Evolutionary conservation across 2,888 invertebrate species (phyloP).

Genomic region (Torymus texanus): DNA sequence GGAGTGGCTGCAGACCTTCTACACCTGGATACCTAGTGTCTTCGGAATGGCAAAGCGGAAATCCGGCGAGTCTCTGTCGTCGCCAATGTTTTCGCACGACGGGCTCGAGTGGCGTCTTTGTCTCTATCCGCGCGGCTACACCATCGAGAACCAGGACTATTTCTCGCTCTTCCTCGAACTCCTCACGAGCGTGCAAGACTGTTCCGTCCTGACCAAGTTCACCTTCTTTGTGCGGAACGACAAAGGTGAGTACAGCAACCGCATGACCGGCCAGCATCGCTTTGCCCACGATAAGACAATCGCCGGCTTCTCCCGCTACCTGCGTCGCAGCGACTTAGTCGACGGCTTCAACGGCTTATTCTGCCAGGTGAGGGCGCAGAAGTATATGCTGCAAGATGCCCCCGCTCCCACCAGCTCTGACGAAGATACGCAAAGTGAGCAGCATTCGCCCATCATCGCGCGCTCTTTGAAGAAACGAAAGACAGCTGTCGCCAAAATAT

Average conservation of each 20-base stretch:
- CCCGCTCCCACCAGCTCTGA: too few relatives aligned
- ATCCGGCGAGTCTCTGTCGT: not conserved
- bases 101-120: not conserved
- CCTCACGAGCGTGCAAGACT: not conserved
- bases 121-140: not conserved
- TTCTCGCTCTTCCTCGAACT: constrained; percentile 18
- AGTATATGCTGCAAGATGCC: too few relatives aligned
- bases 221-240: not conserved
- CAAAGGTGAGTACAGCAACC: not conserved
- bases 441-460: too few relatives aligned
- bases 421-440: too few relatives aligned
- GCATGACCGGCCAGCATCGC: not conserved
- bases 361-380: constrained; percentile 4
- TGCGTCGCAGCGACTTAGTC: not conserved
- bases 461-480: too few relatives aligned
- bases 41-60: not conserved
- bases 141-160: not conserved
- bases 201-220: not conserved
- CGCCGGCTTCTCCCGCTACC: not conserved
- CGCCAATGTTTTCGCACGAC: not conserved
- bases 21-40: not conserved
- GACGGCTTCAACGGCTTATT: constrained; percentile 6
- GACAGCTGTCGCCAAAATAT: too few relatives aligned
- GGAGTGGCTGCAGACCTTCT: not conserved
- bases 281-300: not conserved